phyloP scores from a whole-genome alignment of 2,113 vertebrate species.

The Cebus imitator region DNA sequence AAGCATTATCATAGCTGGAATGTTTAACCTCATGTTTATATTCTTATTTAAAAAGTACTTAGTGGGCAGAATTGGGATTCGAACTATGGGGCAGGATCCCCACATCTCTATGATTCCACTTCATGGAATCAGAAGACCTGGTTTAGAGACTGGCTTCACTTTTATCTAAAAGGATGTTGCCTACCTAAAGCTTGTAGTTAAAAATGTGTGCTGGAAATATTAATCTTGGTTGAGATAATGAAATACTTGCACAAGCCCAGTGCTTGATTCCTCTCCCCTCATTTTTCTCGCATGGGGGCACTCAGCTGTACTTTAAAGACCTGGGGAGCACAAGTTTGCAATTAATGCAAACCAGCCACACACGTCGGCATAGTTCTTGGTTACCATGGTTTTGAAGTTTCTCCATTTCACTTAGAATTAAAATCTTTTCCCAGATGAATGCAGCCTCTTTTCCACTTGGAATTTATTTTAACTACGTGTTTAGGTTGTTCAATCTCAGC shows the following conservation, averaged over 20 bases:
- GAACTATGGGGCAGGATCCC: not conserved
- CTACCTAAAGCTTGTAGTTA: not conserved
- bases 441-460: not conserved
- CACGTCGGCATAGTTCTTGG: not conserved
- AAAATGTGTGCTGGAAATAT: not conserved
- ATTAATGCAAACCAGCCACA: not conserved
- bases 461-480: not conserved
- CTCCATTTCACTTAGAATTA: slow-evolving; percentile 24
- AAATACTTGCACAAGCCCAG: not conserved
- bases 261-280: not conserved
- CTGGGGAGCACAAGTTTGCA: not conserved
- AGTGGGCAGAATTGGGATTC: not conserved
- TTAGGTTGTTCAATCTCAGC: not conserved
- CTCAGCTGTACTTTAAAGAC: not conserved
- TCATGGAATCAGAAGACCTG: not conserved
- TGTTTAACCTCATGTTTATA: not conserved
- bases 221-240: not conserved
- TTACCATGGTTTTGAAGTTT: slow-evolving; percentile 9
- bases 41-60: not conserved
- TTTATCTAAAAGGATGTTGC: not conserved
- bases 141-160: not conserved
- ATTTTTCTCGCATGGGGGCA: not conserved
- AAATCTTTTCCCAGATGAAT: not conserved
- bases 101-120: not conserved
- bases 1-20: not conserved